Conservation (phyloP, 1,140 invertebrate species). For the Philaenus spumarius region DNA sequence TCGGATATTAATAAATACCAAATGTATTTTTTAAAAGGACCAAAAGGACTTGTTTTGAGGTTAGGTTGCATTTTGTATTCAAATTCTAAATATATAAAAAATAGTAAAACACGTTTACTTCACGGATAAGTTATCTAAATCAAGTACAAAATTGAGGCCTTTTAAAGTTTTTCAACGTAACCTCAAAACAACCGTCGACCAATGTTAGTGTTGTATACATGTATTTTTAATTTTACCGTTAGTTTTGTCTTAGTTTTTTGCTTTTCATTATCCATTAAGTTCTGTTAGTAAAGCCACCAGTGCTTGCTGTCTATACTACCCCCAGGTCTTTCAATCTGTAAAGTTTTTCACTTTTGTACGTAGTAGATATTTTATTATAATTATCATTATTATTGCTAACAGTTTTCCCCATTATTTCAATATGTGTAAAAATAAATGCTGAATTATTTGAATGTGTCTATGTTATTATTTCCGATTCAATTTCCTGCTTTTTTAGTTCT, state of each 20-base stretch:
- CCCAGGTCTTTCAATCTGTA: conserved; percentile 13
- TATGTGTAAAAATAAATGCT: conserved; percentile 17
- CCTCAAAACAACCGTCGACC: not conserved
- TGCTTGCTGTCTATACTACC: conserved; percentile 14
- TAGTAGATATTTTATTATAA: conserved; percentile 19
- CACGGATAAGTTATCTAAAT: too few relatives aligned
- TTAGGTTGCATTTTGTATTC: too few relatives aligned
- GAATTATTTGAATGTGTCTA: conserved; percentile 1
- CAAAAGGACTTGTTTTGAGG: too few relatives aligned
- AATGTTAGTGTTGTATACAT: not conserved
- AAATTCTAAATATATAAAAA: too few relatives aligned
- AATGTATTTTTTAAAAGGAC: too few relatives aligned
- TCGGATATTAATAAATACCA: too few relatives aligned
- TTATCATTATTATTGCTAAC: conserved; percentile 13
- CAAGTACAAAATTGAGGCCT: conserved; percentile 8
- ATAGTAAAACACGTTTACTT: too few relatives aligned
- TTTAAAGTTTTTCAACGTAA: not conserved
- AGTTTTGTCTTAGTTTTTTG: not conserved
- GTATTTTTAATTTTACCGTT: not conserved
- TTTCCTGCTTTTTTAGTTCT: too few relatives aligned
- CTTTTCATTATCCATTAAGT: not conserved
- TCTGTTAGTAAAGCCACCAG: conserved; percentile 5
- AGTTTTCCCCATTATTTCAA: conserved; percentile 5
- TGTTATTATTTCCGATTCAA: too few relatives aligned
- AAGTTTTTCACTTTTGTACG: conserved; percentile 22